These are phyloP conservation scores for Cottoperca gobio DNA, from an alignment of 2,797 vertebrate species.

Conservation along the genomic window DNA sequence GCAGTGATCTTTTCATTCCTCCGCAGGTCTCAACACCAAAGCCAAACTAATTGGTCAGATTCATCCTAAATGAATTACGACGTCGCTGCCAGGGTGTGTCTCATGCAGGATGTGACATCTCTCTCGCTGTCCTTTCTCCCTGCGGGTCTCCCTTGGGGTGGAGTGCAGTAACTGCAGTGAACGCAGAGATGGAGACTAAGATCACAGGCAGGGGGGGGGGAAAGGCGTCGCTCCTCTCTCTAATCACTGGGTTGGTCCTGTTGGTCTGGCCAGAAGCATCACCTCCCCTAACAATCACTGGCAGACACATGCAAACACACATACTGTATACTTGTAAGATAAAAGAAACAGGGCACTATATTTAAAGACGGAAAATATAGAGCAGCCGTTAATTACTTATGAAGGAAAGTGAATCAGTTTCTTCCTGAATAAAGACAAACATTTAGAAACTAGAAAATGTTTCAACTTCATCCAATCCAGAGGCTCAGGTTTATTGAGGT, in stretches of 20 bases:
- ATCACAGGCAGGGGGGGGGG: slow-evolving; percentile 27
- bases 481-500: neutral
- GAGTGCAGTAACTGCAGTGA: neutral
- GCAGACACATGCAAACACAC: slow-evolving; percentile 14
- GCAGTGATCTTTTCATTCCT: too few species aligned
- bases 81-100: slow-evolving; percentile 45
- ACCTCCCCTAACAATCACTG: slow-evolving; percentile 42
- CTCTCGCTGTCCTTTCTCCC: slow-evolving; percentile 32
- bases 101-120: slow-evolving; percentile 16
- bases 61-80: neutral
- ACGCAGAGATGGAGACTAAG: slow-evolving; percentile 33
- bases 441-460: too few species aligned
- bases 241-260: slow-evolving; percentile 71
- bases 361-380: slow-evolving; percentile 42
- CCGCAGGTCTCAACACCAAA: too few species aligned
- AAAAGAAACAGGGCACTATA: slow-evolving; percentile 24
- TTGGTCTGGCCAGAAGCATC: slow-evolving; percentile 62
- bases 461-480: neutral
- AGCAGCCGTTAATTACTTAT: slow-evolving; percentile 31
- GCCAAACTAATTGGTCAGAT: too few species aligned
- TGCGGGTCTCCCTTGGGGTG: slow-evolving; percentile 3
- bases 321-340: neutral
- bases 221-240: slow-evolving; percentile 48
- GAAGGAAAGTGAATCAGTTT: neutral
- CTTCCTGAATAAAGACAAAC: too few species aligned